A percentile compares a stretch with the other conserved stretches of the same genome.
These are phyloP conservation scores for Tetrao urogallus DNA, from an alignment of 2,113 vertebrate species.

Conservation along the genomic window DNA sequence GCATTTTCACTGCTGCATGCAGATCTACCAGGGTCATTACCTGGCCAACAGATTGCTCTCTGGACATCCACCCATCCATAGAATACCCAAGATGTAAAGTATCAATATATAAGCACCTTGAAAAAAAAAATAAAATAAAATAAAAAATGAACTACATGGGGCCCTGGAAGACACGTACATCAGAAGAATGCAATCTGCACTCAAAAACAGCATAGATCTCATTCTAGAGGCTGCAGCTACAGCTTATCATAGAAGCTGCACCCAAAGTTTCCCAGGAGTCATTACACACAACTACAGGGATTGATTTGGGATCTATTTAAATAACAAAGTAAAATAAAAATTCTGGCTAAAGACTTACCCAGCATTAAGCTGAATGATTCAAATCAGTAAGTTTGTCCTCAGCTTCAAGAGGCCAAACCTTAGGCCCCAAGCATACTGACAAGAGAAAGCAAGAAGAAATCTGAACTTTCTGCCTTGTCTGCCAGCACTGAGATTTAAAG, in stretches of 20 bases:
- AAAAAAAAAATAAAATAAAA: not conserved
- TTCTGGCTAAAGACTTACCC: not conserved
- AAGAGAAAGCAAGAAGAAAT: not conserved
- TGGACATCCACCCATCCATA: not conserved
- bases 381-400: constrained; percentile 29
- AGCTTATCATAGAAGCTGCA: not conserved
- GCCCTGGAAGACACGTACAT: not conserved
- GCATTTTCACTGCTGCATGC: not conserved
- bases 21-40: not conserved
- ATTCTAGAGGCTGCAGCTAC: constrained; percentile 5
- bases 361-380: constrained; percentile 23
- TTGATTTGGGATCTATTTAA: constrained; percentile 50
- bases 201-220: not conserved
- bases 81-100: not conserved
- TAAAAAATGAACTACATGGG: fast-evolving
- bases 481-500: not conserved
- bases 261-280: not conserved
- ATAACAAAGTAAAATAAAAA: constrained; percentile 25
- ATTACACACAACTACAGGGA: constrained; percentile 10
- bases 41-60: not conserved
- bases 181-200: not conserved
- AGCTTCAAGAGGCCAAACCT: not conserved
- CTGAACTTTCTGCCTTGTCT: not conserved
- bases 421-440: not conserved
- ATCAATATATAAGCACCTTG: not conserved